Base-by-base conservation (phyloP, 1,140 invertebrate species). In the Drosophila serrata region DNA sequence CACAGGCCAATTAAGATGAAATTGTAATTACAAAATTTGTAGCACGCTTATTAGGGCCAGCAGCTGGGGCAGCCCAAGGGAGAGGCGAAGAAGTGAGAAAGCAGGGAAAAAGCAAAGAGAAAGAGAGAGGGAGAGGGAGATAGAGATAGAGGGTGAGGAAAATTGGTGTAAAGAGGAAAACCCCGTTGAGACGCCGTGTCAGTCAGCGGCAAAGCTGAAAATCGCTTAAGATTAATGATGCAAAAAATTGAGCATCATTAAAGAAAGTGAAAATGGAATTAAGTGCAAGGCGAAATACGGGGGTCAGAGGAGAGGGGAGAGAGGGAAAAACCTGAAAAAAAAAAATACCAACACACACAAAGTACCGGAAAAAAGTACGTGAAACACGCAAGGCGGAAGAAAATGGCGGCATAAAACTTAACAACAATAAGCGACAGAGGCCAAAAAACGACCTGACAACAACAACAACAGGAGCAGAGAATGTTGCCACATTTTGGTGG, bases 211-310 rank as follows among this genome's bases (percentile, higher is more conserved):
- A 88, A 82, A 82, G 80, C 80, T 88, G 80, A 80, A 87, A 87
- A 80, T 82, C 84, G 84, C 84, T 80, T 67, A 87, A 87, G 84
- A 87, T 87, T 88, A 87, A 87, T 87, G 84, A 87, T 88, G 84
- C 84, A 88, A 77, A 88, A 87, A 88, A 87, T 87, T 87, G 79
- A 88, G 84, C 76, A 87, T 77, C 80, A 88, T 87, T 87, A 88
- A 81, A 90, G 84, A 84, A 81, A 88, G 84, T 84, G 81, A 90
- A 84, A 88, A 90, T 90, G 84, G 85, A 90, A 88, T 88, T 87
- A 87, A 82, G 79, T 87, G 82, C 84, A 88, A 77, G 49, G 22
- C 63, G 5, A 6, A 42, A 4, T 15, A 37, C n/a, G n/a, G n/a
- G n/a, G n/a, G n/a, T n/a, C n/a, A n/a, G n/a, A n/a, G n/a, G n/a